Evolutionary conservation across 2,113 vertebrate species (phyloP), one percentile per base, ranked within the genome.

Genomic region (Tauraco erythrolophus): DNA sequence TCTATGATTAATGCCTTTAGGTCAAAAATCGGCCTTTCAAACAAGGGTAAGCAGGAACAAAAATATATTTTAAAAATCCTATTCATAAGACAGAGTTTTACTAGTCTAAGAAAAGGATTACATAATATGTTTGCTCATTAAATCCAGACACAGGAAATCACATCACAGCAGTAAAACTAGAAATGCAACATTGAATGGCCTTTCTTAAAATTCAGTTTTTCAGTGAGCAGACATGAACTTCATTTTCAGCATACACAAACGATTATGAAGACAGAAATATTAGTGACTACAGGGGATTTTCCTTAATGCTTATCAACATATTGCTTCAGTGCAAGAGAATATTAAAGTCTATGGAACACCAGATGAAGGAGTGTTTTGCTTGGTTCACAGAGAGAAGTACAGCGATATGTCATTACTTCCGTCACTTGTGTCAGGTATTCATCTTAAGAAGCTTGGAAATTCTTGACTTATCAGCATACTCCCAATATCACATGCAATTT

Each of bases 171-270:
- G 6, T 31, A 71, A 84, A 83, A 71, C 18, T 41, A 41, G 12
- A 41, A 41, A 41, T 12, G 12, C 10, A 41, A 41, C n/a, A n/a
- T n/a, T n/a, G n/a, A n/a, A n/a, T n/a, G n/a, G 9, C 10, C 57
- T 35, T 81, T 77, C 46, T 75, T n/a, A n/a, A n/a, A n/a, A 27
- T 28, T 56, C 25, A 27, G 18, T 23, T 89, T 92, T 87, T 43
- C 30, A 71, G 3, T 6, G 1, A 74, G 50, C 4, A 77, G 46
- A 37, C 12, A 50, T 1, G 2, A 0, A 1, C 4, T 60, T 76
- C 4, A 43, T 53, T 61, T 84, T 62, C 43, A 85, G 23, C 27
- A 56, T 8, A 46, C 8, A 33, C 13, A 53, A 57, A 56, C 6
- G 2, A 61, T 25, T 62, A 82, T 3, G 25, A 68, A 51, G 18